Conservation (phyloP, 2,797 vertebrate genomes). For the Rhabdophis nuchalis region DNA sequence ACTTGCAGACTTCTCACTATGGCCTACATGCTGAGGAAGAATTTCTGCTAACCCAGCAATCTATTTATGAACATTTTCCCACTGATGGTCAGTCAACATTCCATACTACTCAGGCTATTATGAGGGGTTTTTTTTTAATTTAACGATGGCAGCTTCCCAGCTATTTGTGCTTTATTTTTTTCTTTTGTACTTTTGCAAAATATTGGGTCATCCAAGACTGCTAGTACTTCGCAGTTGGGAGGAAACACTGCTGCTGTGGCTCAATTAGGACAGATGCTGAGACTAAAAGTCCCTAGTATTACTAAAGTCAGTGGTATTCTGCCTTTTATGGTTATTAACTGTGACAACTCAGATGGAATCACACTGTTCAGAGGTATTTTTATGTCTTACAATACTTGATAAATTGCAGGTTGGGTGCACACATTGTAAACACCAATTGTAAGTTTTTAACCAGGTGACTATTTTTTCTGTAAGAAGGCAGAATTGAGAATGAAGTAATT, state of each 20-base stretch:
- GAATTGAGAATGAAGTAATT: not conserved
- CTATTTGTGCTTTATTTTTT: not conserved
- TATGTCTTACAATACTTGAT: not conserved
- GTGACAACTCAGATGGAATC: not conserved
- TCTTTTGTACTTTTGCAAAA: not conserved
- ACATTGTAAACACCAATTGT: not conserved
- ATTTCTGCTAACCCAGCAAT: not conserved
- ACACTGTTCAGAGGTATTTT: not conserved
- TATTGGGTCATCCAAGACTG: not conserved
- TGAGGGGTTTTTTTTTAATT: not conserved
- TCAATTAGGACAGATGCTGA: not conserved
- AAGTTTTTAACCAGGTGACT: not conserved
- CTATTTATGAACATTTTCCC: not conserved
- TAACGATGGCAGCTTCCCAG: not conserved
- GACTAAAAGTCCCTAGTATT: not conserved
- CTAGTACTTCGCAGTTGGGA: not conserved
- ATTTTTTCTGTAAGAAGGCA: not conserved
- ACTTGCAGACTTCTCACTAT: not conserved
- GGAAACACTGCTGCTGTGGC: too few species aligned
- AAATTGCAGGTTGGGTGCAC: not conserved
- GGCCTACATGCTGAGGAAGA: not conserved
- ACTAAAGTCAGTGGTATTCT: not conserved
- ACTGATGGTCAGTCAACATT: not conserved
- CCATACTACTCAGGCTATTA: not conserved
- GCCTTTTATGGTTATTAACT: not conserved